Percentiles rank a stretch among this genome's conserved stretches.
These are phyloP conservation scores for Antennarius striatus DNA, from an alignment of 2,113 vertebrate species.

Conservation along the genomic window DNA sequence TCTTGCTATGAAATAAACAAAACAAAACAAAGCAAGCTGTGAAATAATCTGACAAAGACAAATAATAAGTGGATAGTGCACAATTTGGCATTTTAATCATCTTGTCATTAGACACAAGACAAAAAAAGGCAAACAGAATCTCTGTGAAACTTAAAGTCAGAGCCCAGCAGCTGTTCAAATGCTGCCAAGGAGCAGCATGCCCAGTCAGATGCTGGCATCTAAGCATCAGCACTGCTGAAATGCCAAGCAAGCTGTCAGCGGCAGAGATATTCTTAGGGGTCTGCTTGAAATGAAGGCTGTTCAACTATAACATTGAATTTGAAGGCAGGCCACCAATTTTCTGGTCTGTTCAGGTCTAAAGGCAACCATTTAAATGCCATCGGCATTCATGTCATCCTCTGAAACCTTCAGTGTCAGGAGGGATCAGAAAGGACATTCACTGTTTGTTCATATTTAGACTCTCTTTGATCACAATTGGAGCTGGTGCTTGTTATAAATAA, in stretches of 20 bases:
- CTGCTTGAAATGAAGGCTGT: constrained; percentile 29
- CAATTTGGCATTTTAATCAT: background rate
- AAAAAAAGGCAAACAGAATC: constrained; percentile 11
- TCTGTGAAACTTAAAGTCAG: background rate
- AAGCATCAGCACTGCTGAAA: constrained; percentile 27
- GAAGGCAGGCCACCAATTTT: constrained; percentile 18
- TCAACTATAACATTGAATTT: constrained; percentile 56
- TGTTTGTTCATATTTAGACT: constrained; percentile 4
- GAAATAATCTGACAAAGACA: constrained; percentile 4
- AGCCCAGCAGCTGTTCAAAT: constrained; percentile 5
- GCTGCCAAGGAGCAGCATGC: constrained; percentile 16
- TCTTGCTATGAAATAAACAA: background rate
- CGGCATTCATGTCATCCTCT: constrained; percentile 22
- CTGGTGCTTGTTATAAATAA: background rate
- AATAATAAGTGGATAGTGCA: background rate
- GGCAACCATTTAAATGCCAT: constrained; percentile 29
- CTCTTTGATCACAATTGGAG: background rate
- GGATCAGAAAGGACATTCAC: constrained; percentile 2
- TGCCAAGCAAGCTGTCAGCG: constrained; percentile 22
- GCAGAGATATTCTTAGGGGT: constrained; percentile 35
- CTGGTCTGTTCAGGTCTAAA: constrained; percentile 35
- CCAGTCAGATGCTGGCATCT: constrained; percentile 14
- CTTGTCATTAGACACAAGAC: constrained; percentile 9
- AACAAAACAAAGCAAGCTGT: background rate
- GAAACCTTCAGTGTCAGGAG: constrained; percentile 9